Evolutionary conservation across 2,888 invertebrate species (phyloP), one percentile per base, ranked within the genome.

Genomic region (Cryptocheilus praepositus): DNA sequence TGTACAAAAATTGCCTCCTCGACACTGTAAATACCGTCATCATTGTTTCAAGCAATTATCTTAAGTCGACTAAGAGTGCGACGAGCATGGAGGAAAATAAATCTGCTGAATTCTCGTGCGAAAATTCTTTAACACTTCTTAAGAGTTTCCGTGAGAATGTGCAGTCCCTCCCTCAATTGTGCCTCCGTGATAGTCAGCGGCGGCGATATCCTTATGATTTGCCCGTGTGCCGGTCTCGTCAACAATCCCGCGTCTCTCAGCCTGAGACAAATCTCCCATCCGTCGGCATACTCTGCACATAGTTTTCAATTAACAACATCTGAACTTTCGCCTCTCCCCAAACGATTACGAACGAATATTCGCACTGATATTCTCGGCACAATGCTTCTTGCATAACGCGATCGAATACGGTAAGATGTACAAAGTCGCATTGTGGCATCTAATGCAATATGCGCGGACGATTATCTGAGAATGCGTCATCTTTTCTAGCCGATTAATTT

Each of bases 221-320:
- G 92, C n/a, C 92, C 93, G 78, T 94, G 94, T 0, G 94, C 94
- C 11, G 94, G 93, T 85, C 94, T 94, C 2, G 94, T 92, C 55
- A 95, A 85, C 22, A 95, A 86, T 19, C 94, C 94, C 76, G 92
- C 92, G 69, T 93, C 92, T 64, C 91, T 90, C 74, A 94, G 84
- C 77, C 90, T 90, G 64, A 93, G 75, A 76, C 93, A 94, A 19
- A 94, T 90, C 2, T 94, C 90, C 92, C 92, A 92, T 0, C 94
- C 94, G 82, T 93, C 91, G 3, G 83, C 88, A 77, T 90, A 91
- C 51, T 91, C 94, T 94, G 86, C 1, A 56, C 65, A 55, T 16
- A 45, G 49, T 1, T 21, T 18, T 5, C 3, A 53, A 3, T 52
- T 52, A 19, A 22, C 11, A 11, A 36, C 13, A 36, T 36, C 8